phyloP scores from a whole-genome alignment of 2,888 invertebrate genomes.

The Suillia variegata region DNA sequence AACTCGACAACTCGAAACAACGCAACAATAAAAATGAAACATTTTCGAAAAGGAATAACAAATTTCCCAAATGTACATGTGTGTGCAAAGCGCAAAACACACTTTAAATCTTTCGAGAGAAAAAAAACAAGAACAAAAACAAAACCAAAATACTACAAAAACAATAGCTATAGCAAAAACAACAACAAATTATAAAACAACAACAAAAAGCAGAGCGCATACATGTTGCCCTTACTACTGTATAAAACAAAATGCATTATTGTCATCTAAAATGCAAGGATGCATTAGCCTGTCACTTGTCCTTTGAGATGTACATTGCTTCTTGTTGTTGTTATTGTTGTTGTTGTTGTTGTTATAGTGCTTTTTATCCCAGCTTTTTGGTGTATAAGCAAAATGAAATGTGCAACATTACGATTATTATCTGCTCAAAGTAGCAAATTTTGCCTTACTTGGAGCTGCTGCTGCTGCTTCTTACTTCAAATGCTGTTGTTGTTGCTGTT shows the following conservation, averaged over 20 bases:
- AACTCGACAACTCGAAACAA: too few relatives aligned
- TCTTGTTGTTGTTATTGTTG: slow-evolving; percentile 35
- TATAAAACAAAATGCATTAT: slow-evolving; percentile 50
- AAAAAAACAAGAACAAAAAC: background rate
- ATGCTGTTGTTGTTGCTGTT: slow-evolving; percentile 23
- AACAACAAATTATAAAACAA: background rate
- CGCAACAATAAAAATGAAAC: too few relatives aligned
- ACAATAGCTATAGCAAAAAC: background rate
- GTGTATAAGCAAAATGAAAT: slow-evolving; percentile 26
- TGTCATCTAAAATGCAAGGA: slow-evolving; percentile 58
- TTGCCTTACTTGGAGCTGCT: slow-evolving; percentile 1
- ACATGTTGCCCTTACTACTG: background rate
- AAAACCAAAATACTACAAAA: too few relatives aligned
- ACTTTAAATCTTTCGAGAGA: background rate
- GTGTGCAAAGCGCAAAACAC: too few relatives aligned
- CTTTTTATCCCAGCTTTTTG: background rate
- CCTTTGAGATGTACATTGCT: slow-evolving; percentile 51
- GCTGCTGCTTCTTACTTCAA: slow-evolving; percentile 1
- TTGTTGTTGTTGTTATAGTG: slow-evolving; percentile 21
- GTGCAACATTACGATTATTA: slow-evolving; percentile 33
- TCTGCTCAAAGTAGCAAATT: slow-evolving; percentile 23
- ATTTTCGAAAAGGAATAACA: background rate
- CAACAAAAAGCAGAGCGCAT: background rate
- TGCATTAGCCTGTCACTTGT: slow-evolving; percentile 60
- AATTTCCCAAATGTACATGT: background rate